Percentiles rank a stretch among this genome's conserved stretches.
These are phyloP conservation scores for Tiaroga cobitis DNA, from an alignment of 2,797 vertebrate genomes.

Conservation along the genomic window DNA sequence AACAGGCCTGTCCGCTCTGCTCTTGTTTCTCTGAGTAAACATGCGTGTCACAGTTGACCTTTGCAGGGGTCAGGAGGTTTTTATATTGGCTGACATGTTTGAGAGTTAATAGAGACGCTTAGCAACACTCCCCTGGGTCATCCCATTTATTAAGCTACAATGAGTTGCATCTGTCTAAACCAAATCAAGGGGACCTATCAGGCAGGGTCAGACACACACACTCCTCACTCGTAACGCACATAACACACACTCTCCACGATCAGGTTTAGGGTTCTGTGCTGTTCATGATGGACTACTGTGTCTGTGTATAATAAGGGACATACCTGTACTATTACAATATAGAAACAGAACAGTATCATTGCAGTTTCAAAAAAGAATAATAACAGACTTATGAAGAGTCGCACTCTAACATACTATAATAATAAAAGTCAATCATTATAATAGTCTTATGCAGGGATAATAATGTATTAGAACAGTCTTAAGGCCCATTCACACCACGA, in stretches of 20 bases:
- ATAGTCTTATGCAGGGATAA: background rate
- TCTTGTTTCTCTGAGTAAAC: slow-evolving; percentile 85
- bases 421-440: background rate
- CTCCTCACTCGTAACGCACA: slow-evolving; percentile 31
- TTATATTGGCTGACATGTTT: slow-evolving; percentile 89
- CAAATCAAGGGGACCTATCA: slow-evolving; percentile 79
- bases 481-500: background rate
- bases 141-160: slow-evolving; percentile 85
- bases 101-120: slow-evolving; percentile 89
- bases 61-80: slow-evolving; percentile 83
- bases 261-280: slow-evolving; percentile 28
- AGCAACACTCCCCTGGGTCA: slow-evolving; percentile 79
- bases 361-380: slow-evolving; percentile 2
- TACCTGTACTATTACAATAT: background rate
- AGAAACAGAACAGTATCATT: background rate
- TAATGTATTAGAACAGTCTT: background rate
- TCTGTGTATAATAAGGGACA: background rate
- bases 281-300: background rate
- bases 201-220: slow-evolving; percentile 72
- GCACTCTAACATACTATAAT: background rate
- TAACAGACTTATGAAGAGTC: no score
- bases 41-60: slow-evolving; percentile 87
- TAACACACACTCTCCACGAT: slow-evolving; percentile 26
- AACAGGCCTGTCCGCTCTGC: slow-evolving; percentile 79
- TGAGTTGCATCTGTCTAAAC: slow-evolving; percentile 85